These are phyloP conservation scores for Drosophila austrosaltans DNA, from an alignment of 2,888 invertebrate species.

Conservation along the genomic window DNA sequence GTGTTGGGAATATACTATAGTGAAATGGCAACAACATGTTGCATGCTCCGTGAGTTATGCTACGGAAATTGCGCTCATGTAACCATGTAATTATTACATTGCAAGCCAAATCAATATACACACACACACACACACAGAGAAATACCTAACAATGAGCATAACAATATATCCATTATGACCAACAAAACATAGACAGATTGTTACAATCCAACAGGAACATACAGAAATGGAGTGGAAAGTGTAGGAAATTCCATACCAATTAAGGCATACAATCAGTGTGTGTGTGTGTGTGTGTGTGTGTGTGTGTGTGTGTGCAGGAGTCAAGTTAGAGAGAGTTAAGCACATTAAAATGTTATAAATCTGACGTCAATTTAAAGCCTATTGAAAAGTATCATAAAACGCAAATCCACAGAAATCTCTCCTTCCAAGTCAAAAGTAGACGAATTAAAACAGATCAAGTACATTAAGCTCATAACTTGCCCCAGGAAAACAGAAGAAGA, in stretches of 20 bases:
- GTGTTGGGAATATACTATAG: no score
- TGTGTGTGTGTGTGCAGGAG: no score
- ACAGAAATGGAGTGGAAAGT: slow-evolving; percentile 21
- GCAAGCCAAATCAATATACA: slow-evolving; percentile 67
- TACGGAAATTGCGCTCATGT: slow-evolving; percentile 67
- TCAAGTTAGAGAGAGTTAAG: no score
- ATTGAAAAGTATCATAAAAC: slow-evolving; percentile 33
- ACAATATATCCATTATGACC: slow-evolving; percentile 8
- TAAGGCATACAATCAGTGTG: not conserved
- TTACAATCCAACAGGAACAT: slow-evolving; percentile 15
- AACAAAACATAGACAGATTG: not conserved
- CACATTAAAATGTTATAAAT: slow-evolving; percentile 15
- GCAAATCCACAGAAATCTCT: slow-evolving; percentile 36
- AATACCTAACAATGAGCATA: slow-evolving; percentile 5
- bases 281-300: no score
- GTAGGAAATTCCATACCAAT: slow-evolving; percentile 15
- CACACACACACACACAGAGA: not conserved
- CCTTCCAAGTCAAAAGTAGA: slow-evolving; percentile 56
- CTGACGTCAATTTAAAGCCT: slow-evolving; percentile 19
- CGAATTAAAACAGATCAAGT: slow-evolving; percentile 65
- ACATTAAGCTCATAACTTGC: slow-evolving; percentile 61
- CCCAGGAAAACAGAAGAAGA: slow-evolving; percentile 16
- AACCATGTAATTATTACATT: slow-evolving; percentile 71
- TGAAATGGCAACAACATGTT: slow-evolving; percentile 54
- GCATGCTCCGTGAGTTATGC: slow-evolving; percentile 63